Percentiles rank a stretch among this genome's conserved stretches.
Evolutionary conservation across 2,797 vertebrate species (phyloP).

Genomic region (Enteromius fasciolatus): DNA sequence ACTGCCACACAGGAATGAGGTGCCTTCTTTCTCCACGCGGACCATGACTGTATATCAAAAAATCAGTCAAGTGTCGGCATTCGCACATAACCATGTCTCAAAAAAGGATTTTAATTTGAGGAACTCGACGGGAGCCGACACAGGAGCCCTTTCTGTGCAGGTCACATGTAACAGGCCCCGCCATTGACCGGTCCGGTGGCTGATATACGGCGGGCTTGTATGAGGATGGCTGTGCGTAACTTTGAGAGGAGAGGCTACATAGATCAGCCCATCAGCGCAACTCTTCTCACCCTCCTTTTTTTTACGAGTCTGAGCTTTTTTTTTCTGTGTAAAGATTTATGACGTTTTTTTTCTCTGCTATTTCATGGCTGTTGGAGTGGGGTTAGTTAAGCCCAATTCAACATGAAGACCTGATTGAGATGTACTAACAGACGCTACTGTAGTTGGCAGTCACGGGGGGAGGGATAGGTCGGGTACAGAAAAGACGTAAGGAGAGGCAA

Average conservation of each 20-base stretch:
- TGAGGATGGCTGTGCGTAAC: conserved; percentile 54
- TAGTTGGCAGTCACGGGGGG: conserved; percentile 32
- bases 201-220: conserved; percentile 61
- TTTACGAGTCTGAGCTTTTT: conserved; percentile 72
- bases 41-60: conserved; percentile 73
- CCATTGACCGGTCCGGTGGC: conserved; percentile 68
- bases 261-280: conserved; percentile 69
- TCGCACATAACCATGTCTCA: conserved; percentile 70
- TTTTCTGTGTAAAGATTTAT: conserved; percentile 71
- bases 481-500: conserved; percentile 48
- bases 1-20: conserved; percentile 46
- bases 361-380: conserved; percentile 66
- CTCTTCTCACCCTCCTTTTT: conserved; percentile 74
- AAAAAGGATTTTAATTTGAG: conserved; percentile 77
- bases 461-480: conserved; percentile 35
- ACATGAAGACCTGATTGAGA: conserved; percentile 60
- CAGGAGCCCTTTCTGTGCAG: conserved; percentile 77
- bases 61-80: conserved; percentile 76
- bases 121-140: conserved; percentile 77
- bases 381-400: conserved; percentile 56
- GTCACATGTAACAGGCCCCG: conserved; percentile 63
- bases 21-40: conserved; percentile 39
- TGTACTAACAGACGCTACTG: conserved; percentile 47
- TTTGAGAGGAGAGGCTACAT: conserved; percentile 52
- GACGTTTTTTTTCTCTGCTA: conserved; percentile 66